A percentile compares a stretch with the other conserved stretches of the same genome.
These are phyloP conservation scores for Neolamprologus cancellatus DNA, from an alignment of 2,113 vertebrate species.

Conservation along the genomic window DNA sequence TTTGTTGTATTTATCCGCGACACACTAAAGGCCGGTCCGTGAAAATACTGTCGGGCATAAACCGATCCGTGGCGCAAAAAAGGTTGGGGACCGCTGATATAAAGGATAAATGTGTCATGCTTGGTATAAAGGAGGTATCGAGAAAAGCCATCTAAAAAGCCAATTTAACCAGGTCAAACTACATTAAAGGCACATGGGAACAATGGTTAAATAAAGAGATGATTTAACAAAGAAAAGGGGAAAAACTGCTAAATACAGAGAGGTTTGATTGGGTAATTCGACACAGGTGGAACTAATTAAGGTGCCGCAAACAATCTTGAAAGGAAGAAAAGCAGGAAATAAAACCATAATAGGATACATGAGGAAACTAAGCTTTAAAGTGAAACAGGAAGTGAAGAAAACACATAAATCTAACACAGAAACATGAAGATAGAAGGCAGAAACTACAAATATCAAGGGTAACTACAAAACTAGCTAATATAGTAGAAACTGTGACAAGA, in stretches of 20 bases:
- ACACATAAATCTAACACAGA: background rate
- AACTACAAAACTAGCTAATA: background rate
- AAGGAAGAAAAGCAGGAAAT: background rate
- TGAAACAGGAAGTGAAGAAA: background rate
- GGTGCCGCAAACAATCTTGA: background rate
- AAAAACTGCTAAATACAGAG: background rate
- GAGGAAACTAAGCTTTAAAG: background rate
- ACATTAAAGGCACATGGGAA: background rate
- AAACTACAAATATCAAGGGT: background rate
- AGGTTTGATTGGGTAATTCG: background rate
- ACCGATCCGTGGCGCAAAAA: rapidly evolving
- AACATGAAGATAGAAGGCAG: background rate
- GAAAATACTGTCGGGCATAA: too few species aligned
- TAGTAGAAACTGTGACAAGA: background rate
- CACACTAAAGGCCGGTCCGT: rapidly evolving
- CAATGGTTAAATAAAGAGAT: background rate
- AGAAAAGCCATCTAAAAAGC: background rate
- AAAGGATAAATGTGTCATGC: background rate
- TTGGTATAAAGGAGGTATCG: background rate
- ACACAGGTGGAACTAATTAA: background rate
- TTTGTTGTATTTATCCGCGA: too few species aligned
- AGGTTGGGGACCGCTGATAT: rapidly evolving
- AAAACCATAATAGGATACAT: background rate
- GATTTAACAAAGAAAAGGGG: background rate
- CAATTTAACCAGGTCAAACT: background rate